Conservation (phyloP, 1,140 invertebrate species). For the Leptopilina clavipes region DNA sequence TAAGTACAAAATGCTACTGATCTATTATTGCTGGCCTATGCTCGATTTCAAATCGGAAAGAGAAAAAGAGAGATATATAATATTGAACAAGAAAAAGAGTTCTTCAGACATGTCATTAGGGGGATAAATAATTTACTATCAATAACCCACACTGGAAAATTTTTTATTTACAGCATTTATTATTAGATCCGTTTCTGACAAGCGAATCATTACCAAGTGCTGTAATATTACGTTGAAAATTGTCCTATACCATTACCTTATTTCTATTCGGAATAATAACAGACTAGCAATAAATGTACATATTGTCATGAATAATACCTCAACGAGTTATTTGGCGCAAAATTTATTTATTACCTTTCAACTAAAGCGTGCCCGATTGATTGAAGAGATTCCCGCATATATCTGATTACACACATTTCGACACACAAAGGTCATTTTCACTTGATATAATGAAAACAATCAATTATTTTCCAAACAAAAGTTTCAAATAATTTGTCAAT, state of each 20-base stretch:
- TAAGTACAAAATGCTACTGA: constrained; percentile 13
- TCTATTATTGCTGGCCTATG: constrained; percentile 4
- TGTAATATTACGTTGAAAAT: not conserved
- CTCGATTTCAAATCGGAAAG: not conserved
- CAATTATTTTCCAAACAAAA: too few relatives aligned
- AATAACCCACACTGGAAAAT: not conserved
- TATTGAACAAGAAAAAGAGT: too few relatives aligned
- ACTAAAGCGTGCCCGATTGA: constrained; percentile 11
- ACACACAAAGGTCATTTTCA: too few relatives aligned
- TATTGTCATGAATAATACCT: constrained; percentile 9
- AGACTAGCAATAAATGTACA: constrained; percentile 24
- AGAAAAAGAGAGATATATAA: too few relatives aligned
- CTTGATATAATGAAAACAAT: too few relatives aligned
- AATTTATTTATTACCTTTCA: constrained; percentile 29
- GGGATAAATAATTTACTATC: constrained; percentile 20
- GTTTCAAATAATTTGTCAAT: too few relatives aligned
- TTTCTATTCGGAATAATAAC: not conserved
- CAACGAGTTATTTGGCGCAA: constrained; percentile 19
- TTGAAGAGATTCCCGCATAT: not conserved
- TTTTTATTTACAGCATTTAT: not conserved
- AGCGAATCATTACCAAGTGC: constrained; percentile 13
- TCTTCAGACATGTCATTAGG: constrained; percentile 18
- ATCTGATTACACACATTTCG: too few relatives aligned
- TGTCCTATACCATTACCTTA: too few relatives aligned
- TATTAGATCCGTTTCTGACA: constrained; percentile 3